Base-by-base conservation (phyloP, 2,797 vertebrate species). In the Oryzias sinensis region DNA sequence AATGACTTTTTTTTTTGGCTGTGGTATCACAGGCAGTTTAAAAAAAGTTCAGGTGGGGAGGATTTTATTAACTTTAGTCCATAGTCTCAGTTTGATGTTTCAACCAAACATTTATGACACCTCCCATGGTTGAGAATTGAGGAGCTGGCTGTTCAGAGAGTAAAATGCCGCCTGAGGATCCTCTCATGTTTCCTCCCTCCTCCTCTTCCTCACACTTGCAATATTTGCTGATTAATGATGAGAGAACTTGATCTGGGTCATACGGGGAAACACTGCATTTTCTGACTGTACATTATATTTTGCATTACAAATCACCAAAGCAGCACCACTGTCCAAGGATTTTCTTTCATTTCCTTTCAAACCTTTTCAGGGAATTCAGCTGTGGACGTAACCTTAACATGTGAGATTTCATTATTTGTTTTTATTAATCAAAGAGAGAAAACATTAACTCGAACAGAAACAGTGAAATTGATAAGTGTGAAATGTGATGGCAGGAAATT, bases 101-200 rank as follows among this genome's bases (percentile, higher is more conserved):
- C n/a, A 46, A 70, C 55, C 54, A 82, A 64, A 66, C 71, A 77
- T 76, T 76, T 75, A 68, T 82, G 76, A 63, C 79, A 82, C 50
- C 66, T 62, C 65, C 50, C 72, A 57, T 44, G 52, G 68, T 66
- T 55, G 20, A 76, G 67, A 68, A 56, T 29, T 72, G 72, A 76
- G 59, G 57, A 70, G 65, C 27, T 52, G 81, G 67, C 65, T 67
- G 63, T 56, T 63, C 56, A 64, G 45, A 65, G 70, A 71, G 67
- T 20, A 13, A 55, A 60, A 65, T 43, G 53, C 69, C 79, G 68
- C 76, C 73, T 86, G 88, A 70, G 48, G 59, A 68, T 74, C 64
- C 74, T 87, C 90, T 90, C 77, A 78, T 90, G 87, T 83, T 53
- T 65, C 42, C 59, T 74, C 49, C 48, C 54, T 42, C 29, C 8